Base-by-base conservation (phyloP, 2,113 vertebrate species). In the Sceloporus undulatus region DNA sequence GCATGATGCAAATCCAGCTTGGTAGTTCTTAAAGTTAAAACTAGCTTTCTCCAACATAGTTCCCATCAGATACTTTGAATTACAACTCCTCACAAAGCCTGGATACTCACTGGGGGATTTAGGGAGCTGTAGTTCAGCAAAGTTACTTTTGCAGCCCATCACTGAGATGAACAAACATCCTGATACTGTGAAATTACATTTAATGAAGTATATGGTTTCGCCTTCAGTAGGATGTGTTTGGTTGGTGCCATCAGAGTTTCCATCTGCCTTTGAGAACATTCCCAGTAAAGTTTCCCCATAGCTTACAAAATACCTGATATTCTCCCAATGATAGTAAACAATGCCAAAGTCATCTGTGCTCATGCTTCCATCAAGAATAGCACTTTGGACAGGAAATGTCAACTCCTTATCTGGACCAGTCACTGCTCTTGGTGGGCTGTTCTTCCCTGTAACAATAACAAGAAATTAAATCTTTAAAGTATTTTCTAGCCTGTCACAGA, bases 331-430 rank as follows among this genome's bases (percentile, higher is more conserved):
- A 94, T 97, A 98, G 90, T 95, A 96, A 84, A 95, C 88, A 77
- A 98, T 94, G 90, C 96, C 97, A 4, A 92, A 95, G 93, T 98
- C 98, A n/a, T 98, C 98, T 0, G 91, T 97, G 95, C 98, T 98
- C 86, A 91, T 84, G 85, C 97, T 97, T 92, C 98, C 98, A 48
- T 99, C 96, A 78, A 98, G 93, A 1, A 73, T 92, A 59, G 97
- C 79, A 85, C 95, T 97, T 94, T 93, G 95, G 84, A 97, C 94
- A 0, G 98, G 98, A 42, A 98, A 97, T 13, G 93, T 91, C 88
- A 98, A 84, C 91, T 96, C 97, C 89, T 97, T 96, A 94, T 98
- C 96, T 0, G 98, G 98, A n/a, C 97, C 97, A 34, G 96, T 96
- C 29, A 97, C 90, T 2, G 98, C 98, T 87, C 97, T 76, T 0